A percentile compares a stretch with the other conserved stretches of the same genome.
Conservation (phyloP, 2,888 invertebrate genomes). For the Pristionchus arcanus region DNA sequence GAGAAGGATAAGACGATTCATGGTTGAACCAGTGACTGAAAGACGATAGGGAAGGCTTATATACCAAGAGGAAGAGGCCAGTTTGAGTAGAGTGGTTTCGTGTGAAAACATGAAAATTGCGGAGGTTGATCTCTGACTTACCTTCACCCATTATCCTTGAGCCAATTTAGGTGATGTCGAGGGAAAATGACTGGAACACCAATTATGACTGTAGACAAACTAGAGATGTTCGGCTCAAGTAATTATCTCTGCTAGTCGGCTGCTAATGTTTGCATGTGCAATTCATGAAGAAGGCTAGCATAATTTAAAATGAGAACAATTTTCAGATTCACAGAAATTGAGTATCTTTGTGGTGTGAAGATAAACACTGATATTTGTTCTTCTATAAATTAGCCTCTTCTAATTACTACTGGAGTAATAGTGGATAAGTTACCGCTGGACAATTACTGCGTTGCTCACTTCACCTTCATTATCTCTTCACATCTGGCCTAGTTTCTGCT, state of each 20-base stretch:
- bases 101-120: slow-evolving; percentile 14
- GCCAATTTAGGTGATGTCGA: not conserved
- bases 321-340: not conserved
- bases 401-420: slow-evolving; percentile 14
- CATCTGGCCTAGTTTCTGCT: not conserved
- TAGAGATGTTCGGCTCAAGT: not conserved
- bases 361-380: not conserved
- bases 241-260: not conserved
- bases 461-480: not conserved
- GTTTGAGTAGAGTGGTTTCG: not conserved
- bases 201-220: not conserved
- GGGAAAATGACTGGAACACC: not conserved
- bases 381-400: not conserved
- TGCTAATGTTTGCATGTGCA: not conserved
- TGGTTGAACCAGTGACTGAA: slow-evolving; percentile 10
- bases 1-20: slow-evolving; percentile 19
- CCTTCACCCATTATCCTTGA: not conserved
- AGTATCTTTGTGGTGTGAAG: too few species aligned
- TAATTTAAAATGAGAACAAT: not conserved
- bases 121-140: not conserved
- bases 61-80: not conserved
- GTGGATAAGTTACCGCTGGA: not conserved
- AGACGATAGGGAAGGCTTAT: not conserved
- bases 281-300: not conserved
- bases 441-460: not conserved